Conservation (phyloP, 2,797 vertebrate genomes). For the Anabacerthia variegaticeps region DNA sequence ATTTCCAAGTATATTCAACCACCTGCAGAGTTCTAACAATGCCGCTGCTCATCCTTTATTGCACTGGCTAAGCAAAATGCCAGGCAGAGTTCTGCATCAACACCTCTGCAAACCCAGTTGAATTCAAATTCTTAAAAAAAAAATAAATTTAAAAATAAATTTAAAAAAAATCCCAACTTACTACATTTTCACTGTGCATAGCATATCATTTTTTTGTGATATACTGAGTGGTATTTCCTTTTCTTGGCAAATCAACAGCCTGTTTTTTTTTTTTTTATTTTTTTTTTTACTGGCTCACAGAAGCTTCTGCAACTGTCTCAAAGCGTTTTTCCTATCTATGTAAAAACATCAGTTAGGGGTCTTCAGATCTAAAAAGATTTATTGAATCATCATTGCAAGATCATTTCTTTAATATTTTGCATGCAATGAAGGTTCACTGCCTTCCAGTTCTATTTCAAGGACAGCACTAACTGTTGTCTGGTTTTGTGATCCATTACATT, state of each 20-base stretch:
- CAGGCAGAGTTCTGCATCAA: neutral
- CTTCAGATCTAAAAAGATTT: neutral
- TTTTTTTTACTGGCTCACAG: neutral
- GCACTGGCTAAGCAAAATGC: neutral
- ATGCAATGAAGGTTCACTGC: neutral
- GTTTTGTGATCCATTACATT: neutral
- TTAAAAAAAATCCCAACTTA: fast-evolving
- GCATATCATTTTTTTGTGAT: neutral
- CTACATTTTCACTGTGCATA: neutral
- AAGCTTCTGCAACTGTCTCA: neutral
- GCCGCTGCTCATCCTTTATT: neutral
- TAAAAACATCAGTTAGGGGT: neutral
- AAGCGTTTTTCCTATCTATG: neutral
- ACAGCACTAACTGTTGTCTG: neutral
- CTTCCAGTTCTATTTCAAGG: neutral
- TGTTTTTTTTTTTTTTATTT: neutral
- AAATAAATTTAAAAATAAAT: neutral
- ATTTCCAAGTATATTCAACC: neutral
- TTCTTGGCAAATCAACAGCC: neutral
- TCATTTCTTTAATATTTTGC: neutral
- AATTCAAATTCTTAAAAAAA: neutral
- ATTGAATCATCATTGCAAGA: neutral
- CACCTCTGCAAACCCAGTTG: neutral
- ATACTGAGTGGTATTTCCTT: neutral
- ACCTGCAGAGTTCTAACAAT: neutral